A percentile compares a stretch with the other conserved stretches of the same genome.
phyloP scores from a whole-genome alignment of 2,888 invertebrate species.

The Colostygia pectinataria region DNA sequence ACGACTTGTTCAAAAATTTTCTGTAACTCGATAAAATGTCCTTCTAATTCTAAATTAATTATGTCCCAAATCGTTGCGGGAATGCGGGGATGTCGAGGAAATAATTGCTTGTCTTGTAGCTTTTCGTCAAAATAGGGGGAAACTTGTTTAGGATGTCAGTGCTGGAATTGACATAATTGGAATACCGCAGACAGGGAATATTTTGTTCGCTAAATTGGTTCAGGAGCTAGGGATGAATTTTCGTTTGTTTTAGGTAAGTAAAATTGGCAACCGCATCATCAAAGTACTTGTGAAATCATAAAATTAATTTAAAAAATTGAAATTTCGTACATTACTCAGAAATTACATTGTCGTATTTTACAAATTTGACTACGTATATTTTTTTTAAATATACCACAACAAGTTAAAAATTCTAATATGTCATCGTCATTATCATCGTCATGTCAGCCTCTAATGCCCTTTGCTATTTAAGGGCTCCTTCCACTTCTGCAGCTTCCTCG shows the following conservation, averaged over 20 bases:
- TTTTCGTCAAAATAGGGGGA: slow-evolving; percentile 30
- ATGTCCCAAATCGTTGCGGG: slow-evolving; percentile 32
- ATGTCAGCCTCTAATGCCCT: too few relatives aligned
- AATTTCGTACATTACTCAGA: too few relatives aligned
- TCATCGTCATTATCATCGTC: too few relatives aligned
- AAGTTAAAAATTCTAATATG: too few relatives aligned
- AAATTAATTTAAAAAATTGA: too few relatives aligned
- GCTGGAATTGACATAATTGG: slow-evolving; percentile 26
- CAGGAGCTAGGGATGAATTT: slow-evolving; percentile 9
- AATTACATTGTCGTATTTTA: too few relatives aligned
- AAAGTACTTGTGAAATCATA: background rate
- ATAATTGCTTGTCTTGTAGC: slow-evolving; percentile 48
- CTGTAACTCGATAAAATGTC: slow-evolving; percentile 46
- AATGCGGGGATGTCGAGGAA: slow-evolving; percentile 33
- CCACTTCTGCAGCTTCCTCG: too few relatives aligned
- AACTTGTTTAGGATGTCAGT: slow-evolving; percentile 23
- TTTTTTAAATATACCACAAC: too few relatives aligned
- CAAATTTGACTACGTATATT: too few relatives aligned
- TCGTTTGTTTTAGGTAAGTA: background rate
- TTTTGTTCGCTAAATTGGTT: slow-evolving; percentile 22
- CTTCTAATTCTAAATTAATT: slow-evolving; percentile 54
- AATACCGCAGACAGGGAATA: slow-evolving; percentile 16
- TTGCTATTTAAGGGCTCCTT: too few relatives aligned
- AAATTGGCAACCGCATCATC: slow-evolving; percentile 2
- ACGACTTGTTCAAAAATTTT: slow-evolving; percentile 43